A percentile compares a stretch with the other conserved stretches of the same genome.
Conservation (phyloP, 2,888 invertebrate species). For the Melieria picta region DNA sequence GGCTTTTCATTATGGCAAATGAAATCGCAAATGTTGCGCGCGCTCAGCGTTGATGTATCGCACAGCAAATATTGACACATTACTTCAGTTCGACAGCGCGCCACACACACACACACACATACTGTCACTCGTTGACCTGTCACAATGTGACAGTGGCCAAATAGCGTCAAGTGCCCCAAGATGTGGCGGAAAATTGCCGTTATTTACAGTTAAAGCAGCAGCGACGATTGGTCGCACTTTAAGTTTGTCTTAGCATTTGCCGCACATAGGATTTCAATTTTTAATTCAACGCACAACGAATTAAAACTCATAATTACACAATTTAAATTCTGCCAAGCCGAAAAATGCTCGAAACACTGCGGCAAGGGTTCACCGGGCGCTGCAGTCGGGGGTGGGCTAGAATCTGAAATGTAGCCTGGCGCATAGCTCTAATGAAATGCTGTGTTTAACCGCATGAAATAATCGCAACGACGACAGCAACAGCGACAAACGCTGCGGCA, state of each 20-base stretch:
- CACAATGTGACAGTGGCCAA: too few species aligned
- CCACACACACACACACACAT: not conserved
- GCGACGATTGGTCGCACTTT: too few species aligned
- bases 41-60: conserved; percentile 29
- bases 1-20: conserved; percentile 48
- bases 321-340: conserved; percentile 32
- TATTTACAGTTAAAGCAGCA: too few species aligned
- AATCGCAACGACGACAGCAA: conserved; percentile 42
- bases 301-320: conserved; percentile 42
- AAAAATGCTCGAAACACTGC: conserved; percentile 14
- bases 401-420: not conserved
- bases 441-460: conserved; percentile 58
- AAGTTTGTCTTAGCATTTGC: too few species aligned
- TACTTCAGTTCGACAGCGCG: conserved; percentile 13
- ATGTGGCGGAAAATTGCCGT: too few species aligned
- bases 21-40: conserved; percentile 40
- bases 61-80: conserved; percentile 34
- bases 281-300: conserved; percentile 5
- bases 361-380: not conserved
- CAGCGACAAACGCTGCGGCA: too few species aligned
- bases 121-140: too few species aligned
- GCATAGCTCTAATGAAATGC: not conserved
- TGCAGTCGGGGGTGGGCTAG: not conserved
- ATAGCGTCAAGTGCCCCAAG: too few species aligned
- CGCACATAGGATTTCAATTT: conserved; percentile 4